Conservation (phyloP, 2,113 vertebrate species). For the Centropus bengalensis region DNA sequence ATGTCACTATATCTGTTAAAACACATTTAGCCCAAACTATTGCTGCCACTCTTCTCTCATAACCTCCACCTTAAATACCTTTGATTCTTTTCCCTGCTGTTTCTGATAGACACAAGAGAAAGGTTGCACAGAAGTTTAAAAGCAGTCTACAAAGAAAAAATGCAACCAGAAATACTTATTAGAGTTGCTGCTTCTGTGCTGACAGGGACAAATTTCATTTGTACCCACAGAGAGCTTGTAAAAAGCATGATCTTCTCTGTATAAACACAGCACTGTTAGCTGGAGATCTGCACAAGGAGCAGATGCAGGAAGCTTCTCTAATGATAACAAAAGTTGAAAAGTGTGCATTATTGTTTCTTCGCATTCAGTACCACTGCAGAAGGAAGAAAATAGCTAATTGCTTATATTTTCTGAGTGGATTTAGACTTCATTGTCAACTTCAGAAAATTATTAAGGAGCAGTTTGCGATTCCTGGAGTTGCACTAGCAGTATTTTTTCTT, state of each 20-base stretch:
- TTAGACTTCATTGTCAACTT: background rate
- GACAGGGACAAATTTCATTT: background rate
- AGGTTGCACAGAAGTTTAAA: background rate
- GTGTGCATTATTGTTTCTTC: background rate
- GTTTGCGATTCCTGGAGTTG: background rate
- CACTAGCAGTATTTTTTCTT: background rate
- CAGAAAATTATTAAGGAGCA: background rate
- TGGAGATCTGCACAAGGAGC: background rate
- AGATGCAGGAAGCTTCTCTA: background rate
- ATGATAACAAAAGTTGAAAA: background rate
- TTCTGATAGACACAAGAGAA: background rate
- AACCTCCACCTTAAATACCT: background rate
- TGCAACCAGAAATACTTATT: background rate
- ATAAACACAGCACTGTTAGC: background rate
- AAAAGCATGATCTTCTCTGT: background rate
- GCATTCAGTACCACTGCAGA: background rate
- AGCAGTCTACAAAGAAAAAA: background rate
- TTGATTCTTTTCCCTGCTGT: background rate
- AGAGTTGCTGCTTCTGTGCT: background rate
- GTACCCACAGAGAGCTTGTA: background rate
- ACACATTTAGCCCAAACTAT: background rate
- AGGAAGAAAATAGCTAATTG: background rate
- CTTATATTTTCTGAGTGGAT: background rate
- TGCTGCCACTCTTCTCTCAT: background rate
- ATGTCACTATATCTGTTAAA: background rate